Base-by-base conservation (phyloP, 1,140 invertebrate genomes). In the Sweltsa coloradensis region DNA sequence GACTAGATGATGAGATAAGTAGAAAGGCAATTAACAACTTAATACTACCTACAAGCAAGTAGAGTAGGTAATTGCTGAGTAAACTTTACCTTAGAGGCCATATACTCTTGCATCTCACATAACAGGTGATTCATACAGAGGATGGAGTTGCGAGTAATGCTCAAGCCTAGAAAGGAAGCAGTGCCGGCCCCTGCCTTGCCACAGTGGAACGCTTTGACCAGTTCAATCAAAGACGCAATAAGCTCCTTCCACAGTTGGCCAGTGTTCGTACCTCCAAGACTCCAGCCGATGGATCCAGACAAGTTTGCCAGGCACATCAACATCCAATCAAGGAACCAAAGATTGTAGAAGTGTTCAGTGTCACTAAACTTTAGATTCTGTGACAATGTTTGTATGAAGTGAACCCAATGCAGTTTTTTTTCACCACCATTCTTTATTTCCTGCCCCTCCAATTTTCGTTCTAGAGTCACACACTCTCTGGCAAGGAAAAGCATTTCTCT, bases 51-150 rank as follows among this genome's bases (percentile, higher is more conserved):
- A n/a, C n/a, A n/a, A n/a, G n/a, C n/a, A n/a, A n/a, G n/a, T n/a
- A n/a, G n/a, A n/a, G n/a, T n/a, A n/a, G n/a, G n/a, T n/a, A n/a
- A n/a, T n/a, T n/a, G n/a, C 25, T 34, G 6, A 39, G 24, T 27
- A 13, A 21, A 39, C 48, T 55, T 56, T 46, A 69, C 67, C 44
- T 62, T 67, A 49, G 65, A 62, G 49, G 58, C 58, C n/a, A 63
- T 56, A 57, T 60, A 55, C n/a, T 47, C 54, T 50, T 70, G 66
- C 65, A 73, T 65, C 56, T 72, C 67, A 45, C 62, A 59, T 3
- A 73, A 44, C 1, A 74, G 50, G 54, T 75, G 70, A 58, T 74
- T 73, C n/a, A 76, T 57, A 23, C 70, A 67, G 22, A 74, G 60
- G 16, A 74, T 58, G 3, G 67, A 65, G 51, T 71, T 65, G 52